Evolutionary conservation across 2,113 vertebrate genomes (phyloP).

Genomic region (Theropithecus gelada): DNA sequence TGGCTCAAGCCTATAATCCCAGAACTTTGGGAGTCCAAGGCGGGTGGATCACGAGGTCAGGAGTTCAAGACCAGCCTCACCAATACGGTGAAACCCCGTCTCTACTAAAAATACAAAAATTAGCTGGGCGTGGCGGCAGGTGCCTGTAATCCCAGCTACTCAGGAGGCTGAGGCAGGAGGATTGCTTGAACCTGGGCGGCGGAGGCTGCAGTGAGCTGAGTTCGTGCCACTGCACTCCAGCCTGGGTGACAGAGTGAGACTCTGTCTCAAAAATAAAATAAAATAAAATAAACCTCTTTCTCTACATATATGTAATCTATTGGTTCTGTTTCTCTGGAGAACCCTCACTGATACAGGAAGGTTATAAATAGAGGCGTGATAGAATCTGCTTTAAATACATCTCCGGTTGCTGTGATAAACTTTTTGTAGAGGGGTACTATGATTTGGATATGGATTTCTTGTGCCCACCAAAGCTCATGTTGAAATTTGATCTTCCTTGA

Average conservation of each 20-base stretch:
- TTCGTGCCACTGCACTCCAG: no score
- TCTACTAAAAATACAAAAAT: no score
- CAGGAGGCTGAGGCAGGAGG: no score
- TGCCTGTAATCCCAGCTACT: no score
- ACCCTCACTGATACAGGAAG: neutral
- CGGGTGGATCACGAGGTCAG: no score
- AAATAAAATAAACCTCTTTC: neutral
- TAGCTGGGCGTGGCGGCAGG: accelerated
- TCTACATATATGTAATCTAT: accelerated
- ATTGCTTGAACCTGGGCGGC: no score
- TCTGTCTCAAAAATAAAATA: no score
- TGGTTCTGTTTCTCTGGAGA: neutral
- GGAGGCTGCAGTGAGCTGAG: no score
- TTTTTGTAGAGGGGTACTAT: neutral
- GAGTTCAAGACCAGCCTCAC: no score
- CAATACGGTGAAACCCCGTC: accelerated
- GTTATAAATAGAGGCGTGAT: neutral
- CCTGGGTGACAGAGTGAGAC: no score
- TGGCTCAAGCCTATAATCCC: no score
- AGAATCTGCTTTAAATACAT: neutral
- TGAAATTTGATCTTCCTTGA: neutral
- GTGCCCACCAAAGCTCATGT: neutral
- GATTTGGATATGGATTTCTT: neutral
- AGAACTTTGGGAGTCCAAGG: no score
- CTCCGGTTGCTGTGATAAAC: neutral